phyloP scores from a whole-genome alignment of 2,888 invertebrate species.

The Nomada ruficornis region DNA sequence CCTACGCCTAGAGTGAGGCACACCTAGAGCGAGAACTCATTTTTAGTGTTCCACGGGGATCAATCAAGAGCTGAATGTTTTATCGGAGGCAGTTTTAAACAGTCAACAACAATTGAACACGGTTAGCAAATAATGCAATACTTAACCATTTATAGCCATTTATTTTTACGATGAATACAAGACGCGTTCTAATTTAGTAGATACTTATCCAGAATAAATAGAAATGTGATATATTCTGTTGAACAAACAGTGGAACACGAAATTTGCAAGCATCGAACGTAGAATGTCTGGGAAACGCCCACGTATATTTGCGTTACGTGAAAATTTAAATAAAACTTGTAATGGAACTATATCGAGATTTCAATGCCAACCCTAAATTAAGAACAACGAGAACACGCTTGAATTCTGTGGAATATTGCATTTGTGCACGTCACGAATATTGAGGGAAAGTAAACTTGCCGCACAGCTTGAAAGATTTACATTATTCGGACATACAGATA shows the following conservation, averaged over 20 bases:
- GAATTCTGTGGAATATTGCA: not conserved
- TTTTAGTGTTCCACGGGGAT: not conserved
- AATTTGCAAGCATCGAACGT: not conserved
- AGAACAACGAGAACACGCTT: constrained; percentile 12
- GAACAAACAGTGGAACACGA: no score
- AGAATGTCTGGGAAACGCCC: not conserved
- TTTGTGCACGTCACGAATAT: not conserved
- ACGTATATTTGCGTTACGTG: not conserved
- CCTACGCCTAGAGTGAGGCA: no score
- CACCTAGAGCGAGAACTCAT: not conserved
- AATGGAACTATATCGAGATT: constrained; percentile 3
- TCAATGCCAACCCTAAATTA: constrained; percentile 21
- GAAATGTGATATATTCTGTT: no score
- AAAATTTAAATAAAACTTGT: constrained; percentile 5
- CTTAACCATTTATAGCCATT: no score
- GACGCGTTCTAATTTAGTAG: no score
- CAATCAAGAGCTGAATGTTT: not conserved
- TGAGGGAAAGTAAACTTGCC: not conserved
- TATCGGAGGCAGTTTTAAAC: no score
- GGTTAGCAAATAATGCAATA: no score
- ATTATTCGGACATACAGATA: not conserved
- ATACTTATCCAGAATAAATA: no score
- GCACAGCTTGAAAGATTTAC: constrained; percentile 1
- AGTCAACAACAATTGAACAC: no score
- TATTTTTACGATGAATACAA: no score